These are phyloP conservation scores for Musca vetustissima DNA, from an alignment of 1,140 invertebrate genomes.

Conservation along the genomic window DNA sequence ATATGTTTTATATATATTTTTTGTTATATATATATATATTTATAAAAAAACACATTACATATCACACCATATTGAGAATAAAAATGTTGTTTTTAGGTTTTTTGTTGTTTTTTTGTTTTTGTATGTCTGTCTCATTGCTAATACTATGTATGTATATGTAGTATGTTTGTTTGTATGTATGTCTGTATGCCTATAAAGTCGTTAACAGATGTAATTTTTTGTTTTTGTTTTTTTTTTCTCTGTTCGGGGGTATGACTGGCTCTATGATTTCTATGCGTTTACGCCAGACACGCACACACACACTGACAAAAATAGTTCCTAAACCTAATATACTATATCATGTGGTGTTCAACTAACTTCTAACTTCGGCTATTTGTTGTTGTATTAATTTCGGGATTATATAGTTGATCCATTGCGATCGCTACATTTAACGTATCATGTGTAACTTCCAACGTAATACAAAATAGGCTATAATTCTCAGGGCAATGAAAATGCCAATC, in stretches of 20 bases:
- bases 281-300: neutral
- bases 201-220: too few species aligned
- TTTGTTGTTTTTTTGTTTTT: neutral
- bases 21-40: neutral
- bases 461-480: constrained; percentile 83
- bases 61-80: constrained; percentile 24
- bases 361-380: neutral
- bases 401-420: too few species aligned
- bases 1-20: constrained; percentile 3
- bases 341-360: constrained; percentile 2
- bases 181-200: too few species aligned
- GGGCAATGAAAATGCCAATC: constrained; percentile 75
- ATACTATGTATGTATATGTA: neutral
- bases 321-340: constrained; percentile 3
- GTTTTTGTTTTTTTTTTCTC: neutral
- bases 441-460: constrained; percentile 78
- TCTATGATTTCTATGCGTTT: neutral
- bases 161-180: too few species aligned
- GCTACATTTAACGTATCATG: constrained; percentile 49
- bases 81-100: neutral
- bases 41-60: constrained; percentile 14
- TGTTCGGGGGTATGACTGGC: neutral
- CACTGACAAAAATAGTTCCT: constrained; percentile 6
- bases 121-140: constrained; percentile 3
- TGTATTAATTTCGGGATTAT: neutral